phyloP scores from a whole-genome alignment of 2,888 invertebrate species.

The Megaustenia siamemsis region DNA sequence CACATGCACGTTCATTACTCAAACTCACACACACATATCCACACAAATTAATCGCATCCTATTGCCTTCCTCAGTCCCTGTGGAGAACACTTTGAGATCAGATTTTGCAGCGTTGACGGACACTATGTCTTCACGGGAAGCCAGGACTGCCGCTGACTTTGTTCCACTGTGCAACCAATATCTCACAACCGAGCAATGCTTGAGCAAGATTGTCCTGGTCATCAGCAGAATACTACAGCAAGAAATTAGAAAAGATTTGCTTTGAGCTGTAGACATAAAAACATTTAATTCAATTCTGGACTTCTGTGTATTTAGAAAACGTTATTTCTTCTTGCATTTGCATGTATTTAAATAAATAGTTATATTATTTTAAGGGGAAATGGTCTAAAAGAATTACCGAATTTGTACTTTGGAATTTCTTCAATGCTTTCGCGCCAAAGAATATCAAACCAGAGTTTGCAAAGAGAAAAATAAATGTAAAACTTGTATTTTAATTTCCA shows the following conservation, averaged over 20 bases:
- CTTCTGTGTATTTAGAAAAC: neutral
- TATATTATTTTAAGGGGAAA: no score
- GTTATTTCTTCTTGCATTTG: neutral
- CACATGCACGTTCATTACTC: no score
- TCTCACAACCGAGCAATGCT: constrained; percentile 1
- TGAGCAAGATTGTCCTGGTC: neutral
- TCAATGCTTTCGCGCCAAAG: no score
- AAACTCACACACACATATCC: no score
- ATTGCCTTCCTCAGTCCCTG: neutral
- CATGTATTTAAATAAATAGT: neutral
- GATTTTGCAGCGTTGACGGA: neutral
- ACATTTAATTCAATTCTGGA: neutral
- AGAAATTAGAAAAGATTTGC: neutral
- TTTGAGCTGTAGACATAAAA: neutral
- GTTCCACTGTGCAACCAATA: neutral
- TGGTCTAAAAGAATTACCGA: no score
- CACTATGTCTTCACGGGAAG: neutral
- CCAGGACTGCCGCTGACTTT: neutral
- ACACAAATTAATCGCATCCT: no score
- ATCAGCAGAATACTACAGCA: neutral
- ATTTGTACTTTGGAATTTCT: no score
- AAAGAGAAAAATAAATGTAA: no score
- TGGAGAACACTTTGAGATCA: neutral
- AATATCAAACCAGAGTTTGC: no score
- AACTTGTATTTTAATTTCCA: no score